Evolutionary conservation across 2,797 vertebrate species (phyloP).

Genomic region (Pantherophis alleghaniensis): DNA sequence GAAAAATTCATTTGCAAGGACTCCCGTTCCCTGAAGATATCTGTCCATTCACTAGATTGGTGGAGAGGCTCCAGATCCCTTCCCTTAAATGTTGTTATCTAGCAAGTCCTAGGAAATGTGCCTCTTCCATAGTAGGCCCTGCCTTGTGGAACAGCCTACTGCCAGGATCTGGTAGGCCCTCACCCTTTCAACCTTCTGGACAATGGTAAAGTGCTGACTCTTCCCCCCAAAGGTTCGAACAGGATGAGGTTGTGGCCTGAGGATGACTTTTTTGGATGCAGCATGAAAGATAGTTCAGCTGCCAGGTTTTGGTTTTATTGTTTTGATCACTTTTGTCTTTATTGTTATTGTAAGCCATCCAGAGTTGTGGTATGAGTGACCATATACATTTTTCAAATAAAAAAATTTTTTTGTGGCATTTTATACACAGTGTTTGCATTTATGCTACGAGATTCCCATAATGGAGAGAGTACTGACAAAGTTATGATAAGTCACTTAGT

Average conservation of each 20-base stretch:
- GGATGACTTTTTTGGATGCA: background rate
- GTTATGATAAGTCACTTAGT: background rate
- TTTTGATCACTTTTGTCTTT: background rate
- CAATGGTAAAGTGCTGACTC: background rate
- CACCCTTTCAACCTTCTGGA: background rate
- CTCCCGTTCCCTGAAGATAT: background rate
- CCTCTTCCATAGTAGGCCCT: background rate
- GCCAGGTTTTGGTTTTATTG: background rate
- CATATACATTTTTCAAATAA: background rate
- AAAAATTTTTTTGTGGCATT: background rate
- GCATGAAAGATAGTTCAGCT: background rate
- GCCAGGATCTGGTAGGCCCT: background rate
- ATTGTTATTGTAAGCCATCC: background rate
- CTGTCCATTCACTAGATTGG: background rate
- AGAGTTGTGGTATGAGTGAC: background rate
- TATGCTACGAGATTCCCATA: background rate
- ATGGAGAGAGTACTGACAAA: background rate
- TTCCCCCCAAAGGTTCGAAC: background rate
- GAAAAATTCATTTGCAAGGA: background rate
- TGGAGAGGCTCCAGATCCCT: background rate
- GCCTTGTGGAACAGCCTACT: background rate
- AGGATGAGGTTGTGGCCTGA: background rate
- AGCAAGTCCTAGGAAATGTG: background rate
- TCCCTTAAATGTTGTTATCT: background rate
- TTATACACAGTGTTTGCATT: background rate